Percentiles rank a stretch among this genome's conserved stretches.
phyloP scores from a whole-genome alignment of 2,888 invertebrate species.

The Conus canariensis region DNA sequence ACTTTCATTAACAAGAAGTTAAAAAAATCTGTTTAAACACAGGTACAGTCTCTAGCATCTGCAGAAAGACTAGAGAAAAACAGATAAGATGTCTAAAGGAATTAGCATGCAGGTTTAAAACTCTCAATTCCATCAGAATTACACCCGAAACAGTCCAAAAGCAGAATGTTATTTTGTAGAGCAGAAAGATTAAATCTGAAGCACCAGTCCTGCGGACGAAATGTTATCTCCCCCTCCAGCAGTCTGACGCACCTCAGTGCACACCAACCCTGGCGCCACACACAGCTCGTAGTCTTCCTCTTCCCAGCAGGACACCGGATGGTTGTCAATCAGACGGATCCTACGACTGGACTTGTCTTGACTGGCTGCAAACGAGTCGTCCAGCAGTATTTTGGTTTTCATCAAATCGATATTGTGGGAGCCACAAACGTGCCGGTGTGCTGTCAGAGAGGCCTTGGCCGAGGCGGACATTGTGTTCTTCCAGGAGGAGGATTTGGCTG shows the following conservation, averaged over 20 bases:
- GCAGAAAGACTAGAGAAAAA: no score
- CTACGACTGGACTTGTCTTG: conserved; percentile 81
- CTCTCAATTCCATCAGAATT: no score
- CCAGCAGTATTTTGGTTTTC: conserved; percentile 86
- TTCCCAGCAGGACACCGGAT: conserved; percentile 91
- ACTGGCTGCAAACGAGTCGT: conserved; percentile 90
- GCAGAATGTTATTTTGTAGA: no score
- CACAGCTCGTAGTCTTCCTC: conserved; percentile 86
- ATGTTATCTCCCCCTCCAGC: conserved; percentile 94
- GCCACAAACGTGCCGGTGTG: conserved; percentile 90
- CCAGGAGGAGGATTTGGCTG: conserved; percentile 85
- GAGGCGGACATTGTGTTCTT: conserved; percentile 88
- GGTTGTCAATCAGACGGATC: conserved; percentile 84
- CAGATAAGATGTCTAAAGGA: no score
- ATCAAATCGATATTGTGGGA: conserved; percentile 81
- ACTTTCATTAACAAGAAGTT: no score
- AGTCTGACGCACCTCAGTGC: conserved; percentile 89
- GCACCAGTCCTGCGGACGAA: conserved; percentile 89
- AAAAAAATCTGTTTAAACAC: no score
- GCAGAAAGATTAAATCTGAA: conserved; percentile 68
- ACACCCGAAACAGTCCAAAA: no score
- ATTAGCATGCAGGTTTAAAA: no score
- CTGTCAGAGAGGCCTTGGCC: conserved; percentile 90
- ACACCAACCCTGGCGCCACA: conserved; percentile 90
- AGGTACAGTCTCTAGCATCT: no score